phyloP scores from a whole-genome alignment of 2,888 invertebrate species.

The Drosophila birchii region DNA sequence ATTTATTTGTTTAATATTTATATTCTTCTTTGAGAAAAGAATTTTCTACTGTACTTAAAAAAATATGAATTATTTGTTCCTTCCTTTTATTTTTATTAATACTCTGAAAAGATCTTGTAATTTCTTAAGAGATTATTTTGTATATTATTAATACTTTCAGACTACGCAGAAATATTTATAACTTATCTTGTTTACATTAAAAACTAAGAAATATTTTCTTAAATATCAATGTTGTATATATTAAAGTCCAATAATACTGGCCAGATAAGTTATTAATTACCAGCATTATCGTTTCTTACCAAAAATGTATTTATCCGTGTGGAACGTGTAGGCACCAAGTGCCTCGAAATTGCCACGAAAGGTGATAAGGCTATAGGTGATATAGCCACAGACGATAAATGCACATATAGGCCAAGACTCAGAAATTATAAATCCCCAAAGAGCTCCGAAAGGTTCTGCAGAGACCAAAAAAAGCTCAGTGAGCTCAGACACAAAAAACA shows the following conservation, averaged over 20 bases:
- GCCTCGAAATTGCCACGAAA: slow-evolving; percentile 42
- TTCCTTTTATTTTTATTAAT: no score
- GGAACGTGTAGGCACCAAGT: slow-evolving; percentile 16
- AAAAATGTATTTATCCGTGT: slow-evolving; percentile 8
- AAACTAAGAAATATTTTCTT: no score
- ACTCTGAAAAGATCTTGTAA: no score
- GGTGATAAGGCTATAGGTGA: slow-evolving; percentile 50
- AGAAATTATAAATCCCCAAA: slow-evolving; percentile 68
- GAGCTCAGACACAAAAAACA: slow-evolving; percentile 31
- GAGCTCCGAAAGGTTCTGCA: slow-evolving; percentile 39
- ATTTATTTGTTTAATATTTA: no score
- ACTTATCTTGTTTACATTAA: background rate
- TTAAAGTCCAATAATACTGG: background rate
- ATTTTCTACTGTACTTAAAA: no score
- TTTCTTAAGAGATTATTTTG: background rate
- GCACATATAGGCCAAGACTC: slow-evolving; percentile 28
- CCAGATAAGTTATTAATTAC: background rate
- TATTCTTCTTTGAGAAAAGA: no score
- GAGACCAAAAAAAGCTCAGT: slow-evolving; percentile 63
- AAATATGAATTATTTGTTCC: no score
- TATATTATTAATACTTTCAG: background rate
- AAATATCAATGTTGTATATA: background rate
- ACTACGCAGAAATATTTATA: background rate
- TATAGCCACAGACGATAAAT: slow-evolving; percentile 19
- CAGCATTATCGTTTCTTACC: background rate